phyloP scores from a whole-genome alignment of 2,797 vertebrate species.

The Anguilla anguilla region DNA sequence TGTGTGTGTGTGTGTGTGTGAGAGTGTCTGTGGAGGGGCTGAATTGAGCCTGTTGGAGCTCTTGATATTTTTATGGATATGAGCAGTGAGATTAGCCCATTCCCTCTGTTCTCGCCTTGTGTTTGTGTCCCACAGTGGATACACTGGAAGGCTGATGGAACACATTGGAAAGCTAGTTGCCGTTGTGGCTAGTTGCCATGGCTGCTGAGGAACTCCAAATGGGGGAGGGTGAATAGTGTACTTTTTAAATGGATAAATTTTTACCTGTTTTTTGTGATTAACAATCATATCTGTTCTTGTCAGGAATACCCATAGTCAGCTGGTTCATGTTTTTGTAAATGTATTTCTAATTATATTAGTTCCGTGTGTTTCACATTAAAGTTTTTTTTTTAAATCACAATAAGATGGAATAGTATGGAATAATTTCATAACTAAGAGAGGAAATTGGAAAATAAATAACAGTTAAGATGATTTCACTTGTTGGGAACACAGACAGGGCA shows the following conservation, averaged over 20 bases:
- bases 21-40: background rate
- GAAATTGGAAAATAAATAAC: background rate
- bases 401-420: background rate
- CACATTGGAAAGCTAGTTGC: background rate
- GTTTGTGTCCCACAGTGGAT: background rate
- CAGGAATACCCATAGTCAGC: background rate
- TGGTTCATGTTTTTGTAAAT: background rate
- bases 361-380: background rate
- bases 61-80: background rate
- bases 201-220: background rate
- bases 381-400: background rate
- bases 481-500: background rate
- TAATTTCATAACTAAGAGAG: background rate
- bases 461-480: background rate
- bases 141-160: background rate
- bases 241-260: background rate
- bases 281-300: background rate
- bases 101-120: background rate
- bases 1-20: background rate
- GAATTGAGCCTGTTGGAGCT: background rate
- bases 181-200: background rate
- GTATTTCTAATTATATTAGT: background rate
- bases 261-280: background rate
- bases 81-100: background rate
- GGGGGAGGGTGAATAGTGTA: background rate